Conservation (phyloP, 2,888 invertebrate genomes). For the Alitta virens region DNA sequence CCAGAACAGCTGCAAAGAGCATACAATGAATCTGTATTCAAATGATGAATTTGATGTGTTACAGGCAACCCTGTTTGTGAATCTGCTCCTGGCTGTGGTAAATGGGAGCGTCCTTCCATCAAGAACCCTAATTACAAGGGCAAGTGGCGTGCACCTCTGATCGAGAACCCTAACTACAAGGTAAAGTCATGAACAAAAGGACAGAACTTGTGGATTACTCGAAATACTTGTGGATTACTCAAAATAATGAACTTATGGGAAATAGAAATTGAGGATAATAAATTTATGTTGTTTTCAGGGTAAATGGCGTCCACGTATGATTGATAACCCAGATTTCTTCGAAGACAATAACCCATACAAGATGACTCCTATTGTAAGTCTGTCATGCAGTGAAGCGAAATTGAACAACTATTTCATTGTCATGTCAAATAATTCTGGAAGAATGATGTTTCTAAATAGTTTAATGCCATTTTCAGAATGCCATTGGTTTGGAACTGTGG, state of each 20-base stretch:
- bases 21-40: too few species aligned
- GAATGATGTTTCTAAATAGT: neutral
- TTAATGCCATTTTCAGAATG: conserved; percentile 65
- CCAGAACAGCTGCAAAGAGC: too few species aligned
- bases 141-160: conserved; percentile 79
- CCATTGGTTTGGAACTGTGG: conserved; percentile 96
- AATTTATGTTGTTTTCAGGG: conserved; percentile 54
- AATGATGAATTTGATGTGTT: too few species aligned
- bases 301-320: conserved; percentile 66
- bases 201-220: too few species aligned
- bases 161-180: conserved; percentile 62
- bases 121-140: conserved; percentile 93
- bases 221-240: too few species aligned
- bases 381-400: too few species aligned
- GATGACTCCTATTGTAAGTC: conserved; percentile 32
- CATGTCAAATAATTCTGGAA: too few species aligned
- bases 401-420: too few species aligned
- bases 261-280: too few species aligned
- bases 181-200: too few species aligned
- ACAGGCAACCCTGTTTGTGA: conserved; percentile 80
- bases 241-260: too few species aligned
- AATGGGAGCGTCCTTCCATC: conserved; percentile 80
- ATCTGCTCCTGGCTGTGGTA: conserved; percentile 82
- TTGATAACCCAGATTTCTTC: conserved; percentile 90
- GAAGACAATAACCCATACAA: conserved; percentile 77